Evolutionary conservation across 2,797 vertebrate species (phyloP).

Genomic region (Antennarius maculatus): DNA sequence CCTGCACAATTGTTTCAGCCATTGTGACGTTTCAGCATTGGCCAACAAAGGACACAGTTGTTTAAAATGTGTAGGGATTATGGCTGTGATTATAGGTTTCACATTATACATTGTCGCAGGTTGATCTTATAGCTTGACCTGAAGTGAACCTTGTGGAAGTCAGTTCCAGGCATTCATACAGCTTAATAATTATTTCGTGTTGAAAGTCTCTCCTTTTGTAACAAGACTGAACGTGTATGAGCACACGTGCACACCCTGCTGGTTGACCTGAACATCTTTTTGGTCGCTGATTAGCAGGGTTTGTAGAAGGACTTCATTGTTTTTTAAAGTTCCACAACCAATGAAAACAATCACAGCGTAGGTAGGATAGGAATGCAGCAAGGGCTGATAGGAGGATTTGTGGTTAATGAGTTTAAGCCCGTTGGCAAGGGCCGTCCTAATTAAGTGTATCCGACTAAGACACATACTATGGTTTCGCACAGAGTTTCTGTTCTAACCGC

Average conservation of each 20-base stretch:
- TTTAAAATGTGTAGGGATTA: too few relatives aligned
- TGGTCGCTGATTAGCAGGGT: constrained; percentile 8
- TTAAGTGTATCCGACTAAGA: background rate
- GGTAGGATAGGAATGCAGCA: too few relatives aligned
- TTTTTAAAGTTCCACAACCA: background rate
- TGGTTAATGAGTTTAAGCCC: background rate
- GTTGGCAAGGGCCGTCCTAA: background rate
- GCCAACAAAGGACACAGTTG: background rate
- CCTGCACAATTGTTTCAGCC: background rate
- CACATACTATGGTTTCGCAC: background rate
- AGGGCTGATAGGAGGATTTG: background rate
- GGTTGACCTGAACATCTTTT: background rate
- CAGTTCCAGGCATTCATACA: background rate
- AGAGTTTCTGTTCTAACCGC: background rate
- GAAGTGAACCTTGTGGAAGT: background rate
- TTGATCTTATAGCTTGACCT: background rate
- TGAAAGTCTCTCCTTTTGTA: background rate
- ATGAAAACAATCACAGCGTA: background rate
- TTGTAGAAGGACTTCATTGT: constrained; percentile 5
- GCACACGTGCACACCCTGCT: background rate
- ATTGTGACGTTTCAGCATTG: background rate
- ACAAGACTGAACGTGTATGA: too few relatives aligned
- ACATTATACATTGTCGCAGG: background rate
- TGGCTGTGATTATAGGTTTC: background rate
- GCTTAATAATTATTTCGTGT: background rate